phyloP scores from a whole-genome alignment of 2,113 vertebrate genomes.

The Callaeas wilsoni region DNA sequence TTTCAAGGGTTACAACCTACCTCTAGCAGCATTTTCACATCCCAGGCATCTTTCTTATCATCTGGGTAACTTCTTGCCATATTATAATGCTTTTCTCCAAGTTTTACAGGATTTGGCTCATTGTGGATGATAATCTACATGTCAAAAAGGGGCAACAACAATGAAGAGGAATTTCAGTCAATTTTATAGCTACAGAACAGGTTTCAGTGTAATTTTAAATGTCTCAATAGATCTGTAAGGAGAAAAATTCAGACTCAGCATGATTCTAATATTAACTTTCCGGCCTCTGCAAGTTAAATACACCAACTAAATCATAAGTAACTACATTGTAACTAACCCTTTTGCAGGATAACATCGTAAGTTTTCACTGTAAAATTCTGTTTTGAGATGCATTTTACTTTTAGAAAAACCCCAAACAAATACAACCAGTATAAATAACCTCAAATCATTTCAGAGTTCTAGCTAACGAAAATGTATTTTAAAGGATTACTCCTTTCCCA shows the following conservation, averaged over 20 bases:
- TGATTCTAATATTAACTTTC: neutral
- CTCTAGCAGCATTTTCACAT: conserved; percentile 93
- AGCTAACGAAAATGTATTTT: neutral
- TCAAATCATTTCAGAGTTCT: neutral
- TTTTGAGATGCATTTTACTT: neutral
- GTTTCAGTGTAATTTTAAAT: neutral
- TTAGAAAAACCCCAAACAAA: neutral
- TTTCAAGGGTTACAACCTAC: conserved; percentile 62
- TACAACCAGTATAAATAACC: neutral
- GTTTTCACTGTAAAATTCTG: neutral
- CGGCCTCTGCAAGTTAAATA: neutral
- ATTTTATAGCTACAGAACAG: neutral
- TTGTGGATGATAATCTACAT: conserved; percentile 93
- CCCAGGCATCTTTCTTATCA: conserved; percentile 85
- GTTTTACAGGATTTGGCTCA: conserved; percentile 68
- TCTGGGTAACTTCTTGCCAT: conserved; percentile 84
- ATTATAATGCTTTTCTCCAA: conserved; percentile 82
- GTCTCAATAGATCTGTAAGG: neutral
- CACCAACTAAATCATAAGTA: neutral
- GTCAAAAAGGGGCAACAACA: conserved; percentile 38
- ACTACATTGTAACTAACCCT: neutral
- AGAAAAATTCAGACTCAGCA: neutral
- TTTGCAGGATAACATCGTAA: neutral
- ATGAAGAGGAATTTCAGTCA: neutral
- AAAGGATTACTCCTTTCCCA: neutral